Conservation (phyloP, 2,113 vertebrate species). For the Phaethon lepturus region DNA sequence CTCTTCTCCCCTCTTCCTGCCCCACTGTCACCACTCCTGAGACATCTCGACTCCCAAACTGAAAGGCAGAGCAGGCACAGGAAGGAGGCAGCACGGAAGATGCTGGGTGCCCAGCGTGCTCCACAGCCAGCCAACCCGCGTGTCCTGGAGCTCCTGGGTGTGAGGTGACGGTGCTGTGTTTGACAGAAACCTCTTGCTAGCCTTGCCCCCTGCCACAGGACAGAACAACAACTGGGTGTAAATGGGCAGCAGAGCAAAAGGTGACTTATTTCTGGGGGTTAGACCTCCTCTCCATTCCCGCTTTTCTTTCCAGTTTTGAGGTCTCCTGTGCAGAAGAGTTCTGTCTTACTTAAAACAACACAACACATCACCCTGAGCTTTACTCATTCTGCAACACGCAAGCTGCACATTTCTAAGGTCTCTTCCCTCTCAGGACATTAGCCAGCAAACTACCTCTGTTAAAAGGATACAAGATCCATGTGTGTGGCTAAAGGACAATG, state of each 20-base stretch:
- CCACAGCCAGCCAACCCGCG: background rate
- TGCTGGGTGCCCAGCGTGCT: accelerated
- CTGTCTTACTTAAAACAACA: background rate
- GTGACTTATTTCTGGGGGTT: background rate
- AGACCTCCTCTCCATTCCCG: background rate
- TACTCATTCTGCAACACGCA: background rate
- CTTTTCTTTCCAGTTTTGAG: background rate
- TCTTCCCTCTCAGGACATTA: background rate
- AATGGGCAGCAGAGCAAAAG: background rate
- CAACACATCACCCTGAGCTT: background rate
- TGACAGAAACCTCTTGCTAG: background rate
- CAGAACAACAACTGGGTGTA: background rate
- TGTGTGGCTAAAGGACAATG: background rate
- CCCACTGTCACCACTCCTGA: background rate
- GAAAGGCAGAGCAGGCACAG: background rate
- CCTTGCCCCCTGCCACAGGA: background rate
- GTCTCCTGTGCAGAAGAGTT: background rate
- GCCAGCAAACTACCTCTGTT: background rate
- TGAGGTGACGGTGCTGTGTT: background rate
- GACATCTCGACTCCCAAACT: background rate
- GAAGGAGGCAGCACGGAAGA: background rate
- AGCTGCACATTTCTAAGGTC: background rate
- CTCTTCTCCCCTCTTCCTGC: background rate
- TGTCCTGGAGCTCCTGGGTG: background rate
- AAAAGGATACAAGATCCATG: background rate